Evolutionary conservation across 2,888 invertebrate species (phyloP).

Genomic region (Hirtodrosophila cameraria): DNA sequence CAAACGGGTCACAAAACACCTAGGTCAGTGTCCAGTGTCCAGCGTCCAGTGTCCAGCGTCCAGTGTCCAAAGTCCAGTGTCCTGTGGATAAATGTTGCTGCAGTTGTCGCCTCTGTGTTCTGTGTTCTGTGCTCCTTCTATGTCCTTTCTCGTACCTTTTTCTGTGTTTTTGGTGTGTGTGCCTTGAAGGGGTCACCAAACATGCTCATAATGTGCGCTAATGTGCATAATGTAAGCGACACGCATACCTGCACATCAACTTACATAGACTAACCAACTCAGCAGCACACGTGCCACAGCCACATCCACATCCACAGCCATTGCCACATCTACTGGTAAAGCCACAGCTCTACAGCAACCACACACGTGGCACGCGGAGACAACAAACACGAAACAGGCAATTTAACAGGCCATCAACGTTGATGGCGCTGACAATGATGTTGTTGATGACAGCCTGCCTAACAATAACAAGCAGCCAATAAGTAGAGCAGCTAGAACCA

Average conservation of each 20-base stretch:
- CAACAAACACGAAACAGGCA: conserved; percentile 74
- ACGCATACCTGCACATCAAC: conserved; percentile 65
- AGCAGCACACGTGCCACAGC: conserved; percentile 22
- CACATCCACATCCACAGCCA: background rate
- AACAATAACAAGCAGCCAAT: conserved; percentile 67
- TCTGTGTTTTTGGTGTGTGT: conserved; percentile 9
- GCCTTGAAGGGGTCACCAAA: conserved; percentile 49
- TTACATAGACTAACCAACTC: conserved; percentile 21
- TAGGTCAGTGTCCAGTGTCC: conserved; percentile 28
- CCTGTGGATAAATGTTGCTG: conserved; percentile 35
- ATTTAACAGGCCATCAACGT: conserved; percentile 81
- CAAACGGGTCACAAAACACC: conserved; percentile 71
- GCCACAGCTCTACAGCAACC: conserved; percentile 7
- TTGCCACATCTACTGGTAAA: background rate
- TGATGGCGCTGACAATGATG: conserved; percentile 77
- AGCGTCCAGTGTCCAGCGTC: conserved; percentile 45
- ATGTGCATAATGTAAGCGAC: conserved; percentile 78
- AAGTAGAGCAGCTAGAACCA: conserved; percentile 36
- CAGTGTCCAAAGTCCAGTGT: conserved; percentile 40
- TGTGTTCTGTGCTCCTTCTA: too few relatives aligned
- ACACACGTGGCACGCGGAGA: conserved; percentile 44
- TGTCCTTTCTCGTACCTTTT: too few relatives aligned
- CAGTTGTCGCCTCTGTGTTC: conserved; percentile 5
- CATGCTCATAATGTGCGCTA: conserved; percentile 78
- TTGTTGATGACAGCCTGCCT: conserved; percentile 68